Conservation (phyloP, 2,113 vertebrate genomes). For the Probosciger aterrimus region DNA sequence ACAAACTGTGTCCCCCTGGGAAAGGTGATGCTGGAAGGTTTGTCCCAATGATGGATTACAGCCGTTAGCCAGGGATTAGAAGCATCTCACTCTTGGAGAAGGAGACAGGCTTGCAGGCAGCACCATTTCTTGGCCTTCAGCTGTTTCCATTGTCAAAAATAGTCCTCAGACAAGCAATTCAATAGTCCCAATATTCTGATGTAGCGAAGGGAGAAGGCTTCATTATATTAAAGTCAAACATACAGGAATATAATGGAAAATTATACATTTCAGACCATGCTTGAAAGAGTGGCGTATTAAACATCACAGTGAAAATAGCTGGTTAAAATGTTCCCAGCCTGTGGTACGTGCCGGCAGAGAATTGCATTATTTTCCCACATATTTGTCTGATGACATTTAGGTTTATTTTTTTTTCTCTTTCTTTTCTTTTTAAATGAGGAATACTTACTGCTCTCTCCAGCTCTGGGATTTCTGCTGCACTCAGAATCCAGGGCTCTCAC, state of each 20-base stretch:
- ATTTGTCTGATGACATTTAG: conserved; percentile 25
- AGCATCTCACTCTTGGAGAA: background rate
- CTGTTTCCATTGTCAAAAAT: conserved; percentile 8
- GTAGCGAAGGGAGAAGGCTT: conserved; percentile 65
- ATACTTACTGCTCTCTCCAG: background rate
- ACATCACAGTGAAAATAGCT: conserved; percentile 60
- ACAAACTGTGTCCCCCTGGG: background rate
- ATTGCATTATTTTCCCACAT: conserved; percentile 47
- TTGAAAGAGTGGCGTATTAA: conserved; percentile 44
- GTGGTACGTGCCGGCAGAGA: conserved; percentile 27
- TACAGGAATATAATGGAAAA: conserved; percentile 70
- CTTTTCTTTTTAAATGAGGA: background rate
- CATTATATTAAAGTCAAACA: conserved; percentile 69
- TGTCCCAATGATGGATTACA: background rate
- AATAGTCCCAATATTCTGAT: conserved; percentile 51
- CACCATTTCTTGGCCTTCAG: conserved; percentile 22
- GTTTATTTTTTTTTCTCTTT: background rate
- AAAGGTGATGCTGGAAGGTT: background rate
- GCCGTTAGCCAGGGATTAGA: background rate
- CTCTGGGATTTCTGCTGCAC: background rate
- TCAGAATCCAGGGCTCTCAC: accelerated
- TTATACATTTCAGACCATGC: conserved; percentile 64
- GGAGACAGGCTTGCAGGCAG: background rate
- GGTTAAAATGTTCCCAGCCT: conserved; percentile 57
- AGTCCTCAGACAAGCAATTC: conserved; percentile 16